A percentile compares a stretch with the other conserved stretches of the same genome.
These are phyloP conservation scores for Sakesphorus luctuosus DNA, from an alignment of 2,113 vertebrate genomes.

Conservation along the genomic window DNA sequence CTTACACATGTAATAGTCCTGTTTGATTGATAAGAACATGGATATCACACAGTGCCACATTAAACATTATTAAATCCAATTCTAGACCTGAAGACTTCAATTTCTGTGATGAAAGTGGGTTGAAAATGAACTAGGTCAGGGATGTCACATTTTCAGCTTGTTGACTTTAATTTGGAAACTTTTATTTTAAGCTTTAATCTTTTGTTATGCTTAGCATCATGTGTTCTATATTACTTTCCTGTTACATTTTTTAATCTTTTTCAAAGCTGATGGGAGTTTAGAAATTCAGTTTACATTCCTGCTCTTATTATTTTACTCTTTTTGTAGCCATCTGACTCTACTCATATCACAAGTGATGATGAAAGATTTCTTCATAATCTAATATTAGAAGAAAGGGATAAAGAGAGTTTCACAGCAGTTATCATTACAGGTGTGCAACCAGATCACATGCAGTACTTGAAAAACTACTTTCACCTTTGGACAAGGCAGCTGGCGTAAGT, in stretches of 20 bases:
- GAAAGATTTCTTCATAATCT: constrained; percentile 84
- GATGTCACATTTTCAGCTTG: background rate
- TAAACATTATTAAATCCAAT: background rate
- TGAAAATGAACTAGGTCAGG: background rate
- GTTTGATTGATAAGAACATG: background rate
- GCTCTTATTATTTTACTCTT: constrained; percentile 3
- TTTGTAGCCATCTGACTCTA: constrained; percentile 83
- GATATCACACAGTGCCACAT: background rate
- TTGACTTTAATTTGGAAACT: background rate
- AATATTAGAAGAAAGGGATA: constrained; percentile 84
- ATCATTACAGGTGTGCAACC: constrained; percentile 85
- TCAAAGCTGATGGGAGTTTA: background rate
- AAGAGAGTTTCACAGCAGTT: constrained; percentile 89
- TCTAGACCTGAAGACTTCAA: background rate
- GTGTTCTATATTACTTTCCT: background rate
- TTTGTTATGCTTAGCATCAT: background rate
- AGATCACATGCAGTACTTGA: constrained; percentile 83
- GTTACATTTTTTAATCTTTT: background rate
- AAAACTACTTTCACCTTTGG: constrained; percentile 81
- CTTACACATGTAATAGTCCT: background rate
- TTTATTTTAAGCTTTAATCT: background rate
- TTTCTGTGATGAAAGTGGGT: background rate
- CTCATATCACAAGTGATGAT: constrained; percentile 81
- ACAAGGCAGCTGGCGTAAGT: constrained; percentile 90
- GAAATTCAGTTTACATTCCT: constrained; percentile 3